Percentiles rank a stretch among this genome's conserved stretches.
Conservation (phyloP, 2,113 vertebrate genomes). For the Sinocyclocheilus anshuiensis region DNA sequence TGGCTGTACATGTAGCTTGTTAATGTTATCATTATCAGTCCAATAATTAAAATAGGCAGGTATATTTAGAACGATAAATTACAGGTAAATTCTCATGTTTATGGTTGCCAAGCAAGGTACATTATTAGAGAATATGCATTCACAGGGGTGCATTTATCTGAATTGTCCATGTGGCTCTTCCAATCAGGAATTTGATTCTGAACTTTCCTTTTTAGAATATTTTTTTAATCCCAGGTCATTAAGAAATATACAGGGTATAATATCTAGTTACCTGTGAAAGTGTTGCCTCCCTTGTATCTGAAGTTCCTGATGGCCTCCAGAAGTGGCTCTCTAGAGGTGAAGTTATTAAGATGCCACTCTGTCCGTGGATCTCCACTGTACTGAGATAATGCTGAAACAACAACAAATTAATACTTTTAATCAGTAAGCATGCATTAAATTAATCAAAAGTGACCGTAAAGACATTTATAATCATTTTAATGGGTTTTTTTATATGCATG, state of each 20-base stretch:
- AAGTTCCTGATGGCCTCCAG: conserved; percentile 81
- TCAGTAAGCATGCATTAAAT: not conserved
- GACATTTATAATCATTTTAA: not conserved
- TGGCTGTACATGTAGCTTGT: not conserved
- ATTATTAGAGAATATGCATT: not conserved
- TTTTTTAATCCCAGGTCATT: not conserved
- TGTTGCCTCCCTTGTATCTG: conserved; percentile 91
- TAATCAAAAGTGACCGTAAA: not conserved
- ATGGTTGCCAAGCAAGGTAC: not conserved
- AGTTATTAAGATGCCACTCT: conserved; percentile 88
- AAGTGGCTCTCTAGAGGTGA: conserved; percentile 80
- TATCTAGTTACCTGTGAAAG: conserved; percentile 83
- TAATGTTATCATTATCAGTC: not conserved
- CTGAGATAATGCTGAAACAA: conserved; percentile 85
- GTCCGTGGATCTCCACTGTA: conserved; percentile 93
- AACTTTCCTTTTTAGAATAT: not conserved
- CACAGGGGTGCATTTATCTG: not conserved
- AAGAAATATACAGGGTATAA: not conserved
- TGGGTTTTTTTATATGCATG: too few relatives aligned
- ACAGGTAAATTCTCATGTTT: not conserved
- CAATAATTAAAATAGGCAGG: not conserved
- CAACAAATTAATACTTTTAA: not conserved
- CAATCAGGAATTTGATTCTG: not conserved
- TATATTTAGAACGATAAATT: not conserved
- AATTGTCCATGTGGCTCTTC: not conserved